phyloP scores from a whole-genome alignment of 2,797 vertebrate species.

The Hypotaenidia philippensis region DNA sequence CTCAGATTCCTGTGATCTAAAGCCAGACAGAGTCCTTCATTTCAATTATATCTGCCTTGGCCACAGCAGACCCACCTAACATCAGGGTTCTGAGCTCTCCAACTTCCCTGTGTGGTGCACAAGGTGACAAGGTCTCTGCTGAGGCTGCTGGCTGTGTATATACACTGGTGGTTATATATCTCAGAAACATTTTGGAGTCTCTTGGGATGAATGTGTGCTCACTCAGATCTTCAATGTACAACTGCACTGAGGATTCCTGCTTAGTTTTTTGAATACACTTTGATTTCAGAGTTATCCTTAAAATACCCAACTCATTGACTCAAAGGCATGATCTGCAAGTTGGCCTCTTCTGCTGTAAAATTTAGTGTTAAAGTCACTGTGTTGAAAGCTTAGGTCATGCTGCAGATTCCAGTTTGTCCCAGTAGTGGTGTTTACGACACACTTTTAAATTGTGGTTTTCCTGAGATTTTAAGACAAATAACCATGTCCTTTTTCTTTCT shows the following conservation, averaged over 20 bases:
- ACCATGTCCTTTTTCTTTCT: background rate
- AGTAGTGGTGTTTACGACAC: background rate
- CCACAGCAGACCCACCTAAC: background rate
- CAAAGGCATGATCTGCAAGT: background rate
- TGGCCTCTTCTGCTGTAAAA: background rate
- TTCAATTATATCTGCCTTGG: background rate
- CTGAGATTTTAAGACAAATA: background rate
- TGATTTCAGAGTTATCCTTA: background rate
- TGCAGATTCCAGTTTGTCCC: background rate
- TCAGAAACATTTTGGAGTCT: background rate
- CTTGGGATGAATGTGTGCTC: background rate
- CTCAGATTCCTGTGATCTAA: background rate
- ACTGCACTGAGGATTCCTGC: background rate
- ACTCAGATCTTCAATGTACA: background rate
- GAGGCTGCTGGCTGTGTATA: background rate
- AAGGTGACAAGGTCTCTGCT: background rate
- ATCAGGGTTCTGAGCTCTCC: background rate
- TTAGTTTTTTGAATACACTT: background rate
- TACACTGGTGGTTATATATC: background rate
- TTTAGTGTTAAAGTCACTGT: background rate
- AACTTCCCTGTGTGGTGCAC: background rate
- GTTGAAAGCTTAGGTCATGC: background rate
- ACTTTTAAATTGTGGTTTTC: background rate
- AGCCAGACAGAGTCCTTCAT: background rate
- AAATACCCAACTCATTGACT: background rate